Evolutionary conservation across 2,888 invertebrate species (phyloP).

Genomic region (Oxystoma pomonae): DNA sequence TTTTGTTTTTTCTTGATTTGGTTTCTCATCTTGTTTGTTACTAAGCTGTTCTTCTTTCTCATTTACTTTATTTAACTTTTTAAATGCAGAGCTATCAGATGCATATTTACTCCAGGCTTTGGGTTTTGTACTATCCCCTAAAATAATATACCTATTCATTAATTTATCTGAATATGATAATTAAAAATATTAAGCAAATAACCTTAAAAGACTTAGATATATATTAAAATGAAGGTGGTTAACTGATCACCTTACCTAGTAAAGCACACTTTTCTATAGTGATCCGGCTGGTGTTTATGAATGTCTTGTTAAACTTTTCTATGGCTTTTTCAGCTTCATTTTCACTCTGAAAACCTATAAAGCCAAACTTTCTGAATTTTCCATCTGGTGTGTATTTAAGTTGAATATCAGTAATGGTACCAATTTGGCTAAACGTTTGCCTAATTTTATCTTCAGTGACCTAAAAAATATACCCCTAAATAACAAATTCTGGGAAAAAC

Average conservation of each 20-base stretch:
- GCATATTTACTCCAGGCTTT: constrained; percentile 93
- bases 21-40: constrained; percentile 31
- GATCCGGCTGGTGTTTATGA: constrained; percentile 78
- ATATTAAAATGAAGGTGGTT: too few relatives aligned
- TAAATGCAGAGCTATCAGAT: constrained; percentile 65
- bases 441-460: constrained; percentile 73
- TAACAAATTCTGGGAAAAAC: too few relatives aligned
- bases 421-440: constrained; percentile 72
- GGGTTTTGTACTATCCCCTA: constrained; percentile 67
- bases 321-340: constrained; percentile 75
- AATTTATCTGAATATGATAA: too few relatives aligned
- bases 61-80: constrained; percentile 46
- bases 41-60: constrained; percentile 27
- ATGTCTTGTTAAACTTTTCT: constrained; percentile 78
- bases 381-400: constrained; percentile 90
- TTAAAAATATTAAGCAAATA: too few relatives aligned
- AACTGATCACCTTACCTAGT: constrained; percentile 56
- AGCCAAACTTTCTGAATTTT: constrained; percentile 89
- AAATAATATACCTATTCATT: too few relatives aligned
- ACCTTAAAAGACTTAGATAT: too few relatives aligned
- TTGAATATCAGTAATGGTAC: constrained; percentile 88
- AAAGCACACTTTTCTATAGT: constrained; percentile 69
- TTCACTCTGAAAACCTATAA: constrained; percentile 83
- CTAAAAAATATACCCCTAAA: too few relatives aligned
- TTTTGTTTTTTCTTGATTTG: constrained; percentile 27